Percentiles rank a stretch among this genome's conserved stretches.
Evolutionary conservation across 1,140 invertebrate genomes (phyloP).

Genomic region (Leptopilina clavipes): DNA sequence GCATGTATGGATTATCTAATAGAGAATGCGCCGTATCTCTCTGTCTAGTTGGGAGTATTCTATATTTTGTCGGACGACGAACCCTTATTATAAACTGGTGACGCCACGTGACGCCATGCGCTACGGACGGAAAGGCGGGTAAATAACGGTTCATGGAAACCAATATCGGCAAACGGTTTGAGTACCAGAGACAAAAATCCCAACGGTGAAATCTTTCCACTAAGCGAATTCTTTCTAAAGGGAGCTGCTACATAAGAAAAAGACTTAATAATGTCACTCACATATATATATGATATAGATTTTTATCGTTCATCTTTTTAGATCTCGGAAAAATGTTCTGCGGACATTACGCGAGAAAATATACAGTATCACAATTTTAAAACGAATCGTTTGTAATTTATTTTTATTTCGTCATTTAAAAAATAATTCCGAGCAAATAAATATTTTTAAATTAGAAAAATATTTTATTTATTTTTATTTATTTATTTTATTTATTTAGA

Average conservation of each 20-base stretch:
- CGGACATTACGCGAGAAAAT: background rate
- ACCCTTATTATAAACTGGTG: conserved; percentile 50
- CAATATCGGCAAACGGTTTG: conserved; percentile 64
- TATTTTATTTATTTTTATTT: too few relatives aligned
- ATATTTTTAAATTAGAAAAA: too few relatives aligned
- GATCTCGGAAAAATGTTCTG: background rate
- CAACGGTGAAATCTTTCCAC: conserved; percentile 16
- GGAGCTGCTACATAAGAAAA: background rate
- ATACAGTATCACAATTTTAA: background rate
- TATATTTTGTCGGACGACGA: conserved; percentile 46
- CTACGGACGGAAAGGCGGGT: conserved; percentile 44
- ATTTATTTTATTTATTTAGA: too few relatives aligned
- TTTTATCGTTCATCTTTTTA: conserved; percentile 10
- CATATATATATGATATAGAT: background rate
- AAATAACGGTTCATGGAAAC: conserved; percentile 68
- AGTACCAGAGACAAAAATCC: conserved; percentile 41
- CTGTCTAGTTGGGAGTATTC: conserved; percentile 44
- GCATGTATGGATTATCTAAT: conserved; percentile 28
- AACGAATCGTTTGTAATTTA: too few relatives aligned
- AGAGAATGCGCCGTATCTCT: conserved; percentile 36
- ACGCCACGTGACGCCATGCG: conserved; percentile 35
- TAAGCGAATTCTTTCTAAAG: conserved; percentile 19
- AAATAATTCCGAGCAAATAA: too few relatives aligned
- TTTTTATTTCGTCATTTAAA: too few relatives aligned
- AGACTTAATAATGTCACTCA: conserved; percentile 28